Percentiles rank a stretch among this genome's conserved stretches.
These are phyloP conservation scores for Cylas formicarius DNA, from an alignment of 1,140 invertebrate species.

Conservation along the genomic window DNA sequence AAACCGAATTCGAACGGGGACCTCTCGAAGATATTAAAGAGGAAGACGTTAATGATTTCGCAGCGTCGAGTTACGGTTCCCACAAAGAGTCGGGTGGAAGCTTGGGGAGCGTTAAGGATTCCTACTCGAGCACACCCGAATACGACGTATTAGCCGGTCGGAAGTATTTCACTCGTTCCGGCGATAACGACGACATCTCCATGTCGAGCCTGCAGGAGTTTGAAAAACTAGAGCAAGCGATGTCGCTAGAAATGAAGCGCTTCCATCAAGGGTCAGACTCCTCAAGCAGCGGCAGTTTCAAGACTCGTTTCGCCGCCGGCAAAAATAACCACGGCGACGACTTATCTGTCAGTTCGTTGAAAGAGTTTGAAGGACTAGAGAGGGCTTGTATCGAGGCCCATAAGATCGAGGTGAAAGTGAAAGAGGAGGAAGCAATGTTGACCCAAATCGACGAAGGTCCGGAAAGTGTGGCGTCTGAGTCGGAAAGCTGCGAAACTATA, in stretches of 20 bases:
- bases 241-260: conserved; percentile 56
- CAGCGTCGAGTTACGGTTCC: conserved; percentile 68
- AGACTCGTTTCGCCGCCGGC: conserved; percentile 53
- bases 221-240: conserved; percentile 78
- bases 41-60: conserved; percentile 76
- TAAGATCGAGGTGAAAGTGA: conserved; percentile 70
- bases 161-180: conserved; percentile 67
- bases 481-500: conserved; percentile 61
- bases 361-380: conserved; percentile 91
- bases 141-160: conserved; percentile 74
- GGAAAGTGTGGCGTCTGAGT: conserved; percentile 56
- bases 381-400: conserved; percentile 77
- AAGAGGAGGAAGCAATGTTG: conserved; percentile 78
- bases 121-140: conserved; percentile 74
- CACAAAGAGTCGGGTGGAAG: conserved; percentile 73
- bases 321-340: conserved; percentile 76
- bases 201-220: conserved; percentile 91
- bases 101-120: conserved; percentile 67
- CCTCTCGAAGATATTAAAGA: conserved; percentile 88
- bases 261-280: conserved; percentile 60
- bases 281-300: conserved; percentile 65
- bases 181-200: conserved; percentile 85
- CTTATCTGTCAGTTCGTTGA: conserved; percentile 82
- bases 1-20: conserved; percentile 61
- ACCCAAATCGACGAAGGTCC: conserved; percentile 63